A percentile compares a stretch with the other conserved stretches of the same genome.
Evolutionary conservation across 2,888 invertebrate genomes (phyloP).

Genomic region (Aporophyla nigra): DNA sequence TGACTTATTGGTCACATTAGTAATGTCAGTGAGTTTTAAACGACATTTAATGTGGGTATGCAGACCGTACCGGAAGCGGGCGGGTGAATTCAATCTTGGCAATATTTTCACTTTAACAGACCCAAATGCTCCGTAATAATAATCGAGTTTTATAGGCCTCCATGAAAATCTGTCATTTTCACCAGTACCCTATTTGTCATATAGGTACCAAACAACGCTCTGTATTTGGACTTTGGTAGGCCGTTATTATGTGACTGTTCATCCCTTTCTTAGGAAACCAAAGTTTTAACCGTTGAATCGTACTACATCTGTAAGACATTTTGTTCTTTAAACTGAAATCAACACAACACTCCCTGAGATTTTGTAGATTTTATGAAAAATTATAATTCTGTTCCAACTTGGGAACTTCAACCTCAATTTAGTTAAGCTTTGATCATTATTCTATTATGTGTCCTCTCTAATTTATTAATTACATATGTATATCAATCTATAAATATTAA

Average conservation of each 20-base stretch:
- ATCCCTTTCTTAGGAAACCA: background rate
- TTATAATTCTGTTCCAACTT: background rate
- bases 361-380: background rate
- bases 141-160: too few relatives aligned
- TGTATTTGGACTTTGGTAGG: background rate
- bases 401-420: background rate
- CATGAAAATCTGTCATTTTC: background rate
- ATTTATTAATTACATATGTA: background rate
- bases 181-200: background rate
- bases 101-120: too few relatives aligned
- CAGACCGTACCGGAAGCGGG: too few relatives aligned
- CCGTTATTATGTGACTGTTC: background rate
- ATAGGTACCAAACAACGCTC: background rate
- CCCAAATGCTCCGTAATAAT: too few relatives aligned
- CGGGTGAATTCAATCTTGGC: too few relatives aligned
- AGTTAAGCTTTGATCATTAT: constrained; percentile 18
- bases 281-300: background rate
- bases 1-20: too few relatives aligned
- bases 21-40: too few relatives aligned
- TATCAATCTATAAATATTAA: background rate
- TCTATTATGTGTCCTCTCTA: background rate
- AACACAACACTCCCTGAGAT: background rate
- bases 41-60: too few relatives aligned
- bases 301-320: constrained; percentile 6
- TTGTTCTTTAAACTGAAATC: constrained; percentile 4